phyloP scores from a whole-genome alignment of 2,888 invertebrate species.

The Eulithis testata region DNA sequence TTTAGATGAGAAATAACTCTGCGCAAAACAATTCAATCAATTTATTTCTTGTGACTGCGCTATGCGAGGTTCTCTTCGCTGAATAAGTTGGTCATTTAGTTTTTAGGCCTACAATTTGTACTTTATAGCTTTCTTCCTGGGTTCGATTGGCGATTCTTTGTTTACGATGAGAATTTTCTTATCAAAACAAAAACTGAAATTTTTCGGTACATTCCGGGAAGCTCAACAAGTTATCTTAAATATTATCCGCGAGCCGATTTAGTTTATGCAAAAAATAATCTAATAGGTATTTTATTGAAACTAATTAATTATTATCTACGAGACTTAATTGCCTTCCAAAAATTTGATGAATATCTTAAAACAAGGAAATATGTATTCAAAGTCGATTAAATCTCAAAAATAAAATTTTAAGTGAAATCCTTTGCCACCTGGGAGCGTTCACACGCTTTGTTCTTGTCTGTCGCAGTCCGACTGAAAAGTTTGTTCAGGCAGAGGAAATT shows the following conservation, averaged over 20 bases:
- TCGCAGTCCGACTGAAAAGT: slow-evolving; percentile 29
- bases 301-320: too few relatives aligned
- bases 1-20: slow-evolving; percentile 41
- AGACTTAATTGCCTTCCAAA: slow-evolving; percentile 10
- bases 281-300: neutral
- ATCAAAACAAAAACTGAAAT: slow-evolving; percentile 4
- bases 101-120: slow-evolving; percentile 31
- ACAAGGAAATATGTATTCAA: slow-evolving; percentile 13
- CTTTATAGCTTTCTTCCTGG: slow-evolving; percentile 15
- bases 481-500: slow-evolving; percentile 36
- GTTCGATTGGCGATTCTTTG: slow-evolving; percentile 6
- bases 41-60: slow-evolving; percentile 33
- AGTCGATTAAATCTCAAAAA: slow-evolving; percentile 27
- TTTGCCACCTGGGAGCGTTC: slow-evolving; percentile 35
- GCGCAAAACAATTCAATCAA: slow-evolving; percentile 41
- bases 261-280: neutral
- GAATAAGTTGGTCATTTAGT: slow-evolving; percentile 33
- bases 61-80: slow-evolving; percentile 31
- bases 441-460: slow-evolving; percentile 35
- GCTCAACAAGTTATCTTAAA: neutral
- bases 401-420: slow-evolving; percentile 7
- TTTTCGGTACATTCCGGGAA: neutral
- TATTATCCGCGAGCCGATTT: neutral
- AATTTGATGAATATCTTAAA: slow-evolving; percentile 13
- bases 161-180: slow-evolving; percentile 8